Evolutionary conservation across 2,888 invertebrate genomes (phyloP).

Genomic region (Homarus gammarus): DNA sequence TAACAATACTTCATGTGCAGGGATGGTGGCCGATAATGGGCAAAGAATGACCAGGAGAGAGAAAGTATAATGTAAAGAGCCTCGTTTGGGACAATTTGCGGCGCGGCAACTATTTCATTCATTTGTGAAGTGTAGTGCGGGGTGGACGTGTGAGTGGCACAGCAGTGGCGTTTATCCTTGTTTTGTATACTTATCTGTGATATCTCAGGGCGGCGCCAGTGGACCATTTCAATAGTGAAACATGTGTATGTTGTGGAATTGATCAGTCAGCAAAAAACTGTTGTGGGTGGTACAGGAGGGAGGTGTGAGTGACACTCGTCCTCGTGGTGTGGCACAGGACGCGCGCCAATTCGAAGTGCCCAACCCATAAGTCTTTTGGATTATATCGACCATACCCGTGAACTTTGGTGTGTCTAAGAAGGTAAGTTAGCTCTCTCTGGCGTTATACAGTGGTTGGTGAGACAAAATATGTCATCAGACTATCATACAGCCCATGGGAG

Average conservation of each 20-base stretch:
- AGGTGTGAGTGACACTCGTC: background rate
- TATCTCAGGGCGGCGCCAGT: background rate
- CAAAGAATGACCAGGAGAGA: background rate
- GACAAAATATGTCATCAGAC: too few relatives aligned
- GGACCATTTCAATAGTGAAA: background rate
- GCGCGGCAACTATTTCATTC: constrained; percentile 1
- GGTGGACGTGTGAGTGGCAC: background rate
- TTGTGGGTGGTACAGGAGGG: background rate
- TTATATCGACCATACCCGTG: background rate
- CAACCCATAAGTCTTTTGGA: background rate
- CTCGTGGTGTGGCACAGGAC: background rate
- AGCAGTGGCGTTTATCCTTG: background rate
- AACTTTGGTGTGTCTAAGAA: background rate
- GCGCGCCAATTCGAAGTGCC: background rate
- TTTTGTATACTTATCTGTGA: background rate
- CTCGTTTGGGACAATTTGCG: background rate
- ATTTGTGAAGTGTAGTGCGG: background rate
- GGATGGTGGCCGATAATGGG: background rate
- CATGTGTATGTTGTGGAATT: background rate
- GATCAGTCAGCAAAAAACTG: background rate
- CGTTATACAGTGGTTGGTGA: too few relatives aligned
- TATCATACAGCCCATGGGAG: too few relatives aligned
- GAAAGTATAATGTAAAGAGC: background rate
- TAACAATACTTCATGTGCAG: background rate
- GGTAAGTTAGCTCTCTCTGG: background rate